Evolutionary conservation across 1,140 invertebrate genomes (phyloP).

Genomic region (Drosophila repleta): DNA sequence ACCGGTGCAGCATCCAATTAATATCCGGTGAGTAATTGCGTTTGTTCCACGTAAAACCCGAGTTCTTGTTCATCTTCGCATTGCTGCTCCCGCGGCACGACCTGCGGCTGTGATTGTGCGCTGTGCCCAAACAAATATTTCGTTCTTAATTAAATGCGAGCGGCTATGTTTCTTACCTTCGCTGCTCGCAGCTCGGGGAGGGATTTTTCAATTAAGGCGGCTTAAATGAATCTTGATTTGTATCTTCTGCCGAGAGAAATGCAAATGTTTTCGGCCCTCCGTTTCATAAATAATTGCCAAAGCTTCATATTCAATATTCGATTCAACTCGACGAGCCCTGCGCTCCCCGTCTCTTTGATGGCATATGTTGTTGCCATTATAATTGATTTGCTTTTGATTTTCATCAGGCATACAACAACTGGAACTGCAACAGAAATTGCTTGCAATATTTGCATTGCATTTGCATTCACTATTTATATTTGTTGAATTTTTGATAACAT

Average conservation of each 20-base stretch:
- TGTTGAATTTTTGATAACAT: slow-evolving; percentile 10
- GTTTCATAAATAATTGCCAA: slow-evolving; percentile 61
- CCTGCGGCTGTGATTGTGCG: slow-evolving; percentile 30
- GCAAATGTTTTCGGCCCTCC: slow-evolving; percentile 51
- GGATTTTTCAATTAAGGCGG: slow-evolving; percentile 68
- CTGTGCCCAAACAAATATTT: slow-evolving; percentile 69
- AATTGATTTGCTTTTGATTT: slow-evolving; percentile 60
- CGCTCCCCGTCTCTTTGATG: slow-evolving; percentile 14
- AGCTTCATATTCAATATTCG: slow-evolving; percentile 26
- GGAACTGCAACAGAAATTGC: slow-evolving; percentile 4
- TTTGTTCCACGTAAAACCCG: slow-evolving; percentile 59
- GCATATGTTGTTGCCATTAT: slow-evolving; percentile 42
- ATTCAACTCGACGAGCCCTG: slow-evolving; percentile 22
- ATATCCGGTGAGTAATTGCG: slow-evolving; percentile 88
- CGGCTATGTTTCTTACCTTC: slow-evolving; percentile 31
- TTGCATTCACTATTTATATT: slow-evolving; percentile 18
- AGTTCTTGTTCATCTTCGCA: not conserved
- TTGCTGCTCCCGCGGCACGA: not conserved
- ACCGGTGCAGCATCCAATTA: slow-evolving; percentile 95
- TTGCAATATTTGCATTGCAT: slow-evolving; percentile 33
- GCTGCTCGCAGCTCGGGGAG: slow-evolving; percentile 2
- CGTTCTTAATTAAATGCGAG: slow-evolving; percentile 78
- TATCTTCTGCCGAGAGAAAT: slow-evolving; percentile 68
- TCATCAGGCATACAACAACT: slow-evolving; percentile 39
- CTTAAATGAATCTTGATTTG: slow-evolving; percentile 76